Base-by-base conservation (phyloP, 2,888 invertebrate species). In the Antitype chi region DNA sequence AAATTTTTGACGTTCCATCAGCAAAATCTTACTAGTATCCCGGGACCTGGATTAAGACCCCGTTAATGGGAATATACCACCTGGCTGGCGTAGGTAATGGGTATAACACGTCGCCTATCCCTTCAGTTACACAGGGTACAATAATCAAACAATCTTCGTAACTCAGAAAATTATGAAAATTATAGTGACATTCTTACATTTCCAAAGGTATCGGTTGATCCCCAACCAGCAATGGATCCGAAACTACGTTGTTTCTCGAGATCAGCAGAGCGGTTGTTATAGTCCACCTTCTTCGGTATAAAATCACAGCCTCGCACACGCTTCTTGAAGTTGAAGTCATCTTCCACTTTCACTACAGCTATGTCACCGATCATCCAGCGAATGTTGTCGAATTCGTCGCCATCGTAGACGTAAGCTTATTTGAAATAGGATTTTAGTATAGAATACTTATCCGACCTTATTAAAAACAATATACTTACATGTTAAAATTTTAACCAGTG, bases 281-380 rank as follows among this genome's bases (percentile, higher is more conserved):
- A 96, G 0, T 85, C 85, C 5, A 96, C 91, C 80, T 88, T 91
- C 79, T 91, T 89, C 0, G 96, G 96, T 0, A 93, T 88, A 73
- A 93, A 96, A 79, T 96, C 95, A 71, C 96, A 96, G 1, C 96
- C 96, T 0, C 88, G 88, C 0, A 96, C 84, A 0, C 94, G 90
- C 23, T 89, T 88, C 13, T 92, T 76, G 78, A 96, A 96, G 85
- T 96, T 94, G 81, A 96, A 96, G 7, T 91, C 83, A 6, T 94
- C 94, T 60, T 96, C 96, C 0, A 94, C 94, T 74, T 94, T 95
- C 1, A 96, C 96, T 0, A 96, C 92, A 0, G 96, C 96, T 69
- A 96, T 93, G 80, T 96, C 96, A 47, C 93, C 92, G 0, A 91
- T 84, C 95, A 96, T 95, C 96, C 96, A 96, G 3, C 93, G 91